These are phyloP conservation scores for Patella pellucida DNA, from an alignment of 2,888 invertebrate species.

Conservation along the genomic window DNA sequence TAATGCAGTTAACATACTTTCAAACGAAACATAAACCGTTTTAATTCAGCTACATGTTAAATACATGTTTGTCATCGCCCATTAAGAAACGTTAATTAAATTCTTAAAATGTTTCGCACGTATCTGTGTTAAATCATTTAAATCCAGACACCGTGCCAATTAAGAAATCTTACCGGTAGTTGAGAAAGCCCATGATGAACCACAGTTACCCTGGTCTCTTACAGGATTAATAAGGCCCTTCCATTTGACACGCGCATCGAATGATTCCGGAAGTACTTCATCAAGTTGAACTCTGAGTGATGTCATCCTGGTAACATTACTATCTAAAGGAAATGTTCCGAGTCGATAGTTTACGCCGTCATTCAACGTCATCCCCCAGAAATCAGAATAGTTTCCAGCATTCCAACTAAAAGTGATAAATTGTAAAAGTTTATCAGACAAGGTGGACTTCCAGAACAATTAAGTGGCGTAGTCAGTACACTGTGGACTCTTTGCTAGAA, in stretches of 20 bases:
- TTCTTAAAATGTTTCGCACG: no score
- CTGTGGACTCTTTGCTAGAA: no score
- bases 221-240: constrained; percentile 79
- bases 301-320: constrained; percentile 67
- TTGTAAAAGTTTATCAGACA: not conserved
- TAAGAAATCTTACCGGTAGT: constrained; percentile 75
- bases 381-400: constrained; percentile 85
- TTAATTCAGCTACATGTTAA: no score
- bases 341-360: constrained; percentile 85
- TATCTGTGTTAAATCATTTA: no score
- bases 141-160: no score
- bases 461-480: no score
- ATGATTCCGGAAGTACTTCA: constrained; percentile 75
- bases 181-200: constrained; percentile 93
- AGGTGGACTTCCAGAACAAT: not conserved
- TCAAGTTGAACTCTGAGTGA: constrained; percentile 51
- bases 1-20: no score
- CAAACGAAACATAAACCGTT: no score
- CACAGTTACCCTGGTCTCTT: constrained; percentile 81
- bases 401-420: constrained; percentile 78
- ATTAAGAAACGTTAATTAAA: no score
- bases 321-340: constrained; percentile 78
- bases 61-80: no score
- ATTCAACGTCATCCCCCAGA: constrained; percentile 85
- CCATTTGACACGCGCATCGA: constrained; percentile 86